A percentile compares a stretch with the other conserved stretches of the same genome.
phyloP scores from a whole-genome alignment of 2,888 invertebrate genomes.

The Hirudinaria manillensis region DNA sequence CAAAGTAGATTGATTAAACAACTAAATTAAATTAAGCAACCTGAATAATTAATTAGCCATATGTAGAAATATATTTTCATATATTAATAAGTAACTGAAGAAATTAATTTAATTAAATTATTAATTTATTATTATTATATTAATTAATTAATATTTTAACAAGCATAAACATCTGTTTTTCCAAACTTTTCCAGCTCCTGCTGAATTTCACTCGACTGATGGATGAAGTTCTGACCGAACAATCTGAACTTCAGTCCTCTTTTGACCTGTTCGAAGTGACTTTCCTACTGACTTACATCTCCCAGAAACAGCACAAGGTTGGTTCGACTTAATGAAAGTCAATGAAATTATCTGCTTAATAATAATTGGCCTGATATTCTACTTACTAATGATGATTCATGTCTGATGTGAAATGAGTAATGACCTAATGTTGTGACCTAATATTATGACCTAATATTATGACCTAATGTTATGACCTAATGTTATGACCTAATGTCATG shows the following conservation, averaged over 20 bases:
- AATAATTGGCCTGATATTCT: neutral
- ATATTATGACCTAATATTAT: too few species aligned
- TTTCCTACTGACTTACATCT: slow-evolving; percentile 50
- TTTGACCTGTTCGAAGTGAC: slow-evolving; percentile 58
- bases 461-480: too few species aligned
- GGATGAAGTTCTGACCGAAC: slow-evolving; percentile 60
- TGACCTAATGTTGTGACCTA: too few species aligned
- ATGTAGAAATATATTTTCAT: neutral
- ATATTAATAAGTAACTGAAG: neutral
- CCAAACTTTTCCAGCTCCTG: slow-evolving; percentile 42
- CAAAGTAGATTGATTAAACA: too few species aligned
- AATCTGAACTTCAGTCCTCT: slow-evolving; percentile 58
- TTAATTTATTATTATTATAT: too few species aligned
- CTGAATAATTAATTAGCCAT: neutral
- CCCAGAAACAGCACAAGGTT: slow-evolving; percentile 47
- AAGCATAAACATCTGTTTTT: neutral
- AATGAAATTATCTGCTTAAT: slow-evolving; percentile 4
- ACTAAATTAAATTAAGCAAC: too few species aligned
- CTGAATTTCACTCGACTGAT: slow-evolving; percentile 60
- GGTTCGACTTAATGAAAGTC: neutral
- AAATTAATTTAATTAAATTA: too few species aligned
- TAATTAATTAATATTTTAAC: neutral
- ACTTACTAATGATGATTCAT: neutral
- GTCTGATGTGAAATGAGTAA: too few species aligned
- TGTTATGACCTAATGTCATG: too few species aligned